Evolutionary conservation across 2,797 vertebrate species (phyloP), one percentile per base, ranked within the genome.

Genomic region (Acanthiza pusilla): DNA sequence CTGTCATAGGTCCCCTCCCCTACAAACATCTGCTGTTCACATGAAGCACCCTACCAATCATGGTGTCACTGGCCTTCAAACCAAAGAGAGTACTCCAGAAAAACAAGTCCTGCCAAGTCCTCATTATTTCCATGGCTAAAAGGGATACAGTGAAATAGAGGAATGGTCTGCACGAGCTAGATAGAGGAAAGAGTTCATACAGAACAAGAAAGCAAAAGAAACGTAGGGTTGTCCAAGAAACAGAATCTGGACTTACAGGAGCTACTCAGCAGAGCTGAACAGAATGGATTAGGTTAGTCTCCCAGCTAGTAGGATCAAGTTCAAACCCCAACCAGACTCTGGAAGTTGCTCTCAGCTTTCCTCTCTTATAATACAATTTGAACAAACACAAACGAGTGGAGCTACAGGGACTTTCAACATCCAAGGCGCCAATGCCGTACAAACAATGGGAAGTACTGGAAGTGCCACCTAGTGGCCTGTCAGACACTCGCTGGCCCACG

Each of bases 171-270:
- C 66, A 71, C 0, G 2, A 74, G 53, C 70, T 84, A 77, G 78
- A 85, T 1, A 91, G 87, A 88, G 77, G 58, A 51, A 95, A 88
- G 63, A 76, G 54, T 89, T 85, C 66, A 72, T 68, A 96, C 65
- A 93, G 74, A 95, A 94, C 32, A 63, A 68, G 60, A 94, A 95
- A 88, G 79, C 65, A 89, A 92, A 90, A 78, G 43, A 94, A 96
- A 95, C 7, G 11, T 3, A 20, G 47, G 34, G 34, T 1, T 43
- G 47, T 73, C 67, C 51, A 74, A 93, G 81, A 86, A 91, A 51
- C 2, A 1, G 51, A 70, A 76, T 79, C 76, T 47, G 23, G 55
- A 66, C 50, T 90, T 88, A 53, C 5, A 72, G 34, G 4, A 2
- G 40, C 83, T 50, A 67, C 42, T 89, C 88, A 87, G 73, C 13